phyloP scores from a whole-genome alignment of 2,888 invertebrate species.

The Embidobia sp. region DNA sequence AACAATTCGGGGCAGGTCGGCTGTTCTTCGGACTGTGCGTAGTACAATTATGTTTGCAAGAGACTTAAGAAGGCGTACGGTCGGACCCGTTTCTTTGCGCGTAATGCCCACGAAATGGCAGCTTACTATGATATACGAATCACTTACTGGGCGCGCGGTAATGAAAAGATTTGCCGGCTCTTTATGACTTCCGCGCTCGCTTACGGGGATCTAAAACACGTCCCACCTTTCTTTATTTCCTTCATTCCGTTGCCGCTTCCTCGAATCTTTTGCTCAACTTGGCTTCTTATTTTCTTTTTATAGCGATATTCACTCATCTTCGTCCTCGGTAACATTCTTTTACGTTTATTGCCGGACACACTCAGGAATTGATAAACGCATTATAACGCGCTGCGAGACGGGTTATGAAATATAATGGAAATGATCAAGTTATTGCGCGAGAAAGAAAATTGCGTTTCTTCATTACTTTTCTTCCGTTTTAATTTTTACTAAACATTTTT shows the following conservation, averaged over 20 bases:
- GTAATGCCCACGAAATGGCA: slow-evolving; percentile 77
- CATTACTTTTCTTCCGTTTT: background rate
- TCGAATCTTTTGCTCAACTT: slow-evolving; percentile 33
- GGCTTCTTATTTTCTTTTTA: slow-evolving; percentile 58
- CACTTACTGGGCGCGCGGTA: slow-evolving; percentile 79
- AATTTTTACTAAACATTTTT: too few relatives aligned
- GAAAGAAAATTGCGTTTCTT: slow-evolving; percentile 3
- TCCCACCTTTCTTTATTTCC: slow-evolving; percentile 62
- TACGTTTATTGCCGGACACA: slow-evolving; percentile 40
- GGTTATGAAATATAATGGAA: slow-evolving; percentile 25
- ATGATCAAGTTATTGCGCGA: background rate
- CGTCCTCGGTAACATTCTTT: slow-evolving; percentile 38
- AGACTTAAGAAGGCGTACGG: slow-evolving; percentile 11
- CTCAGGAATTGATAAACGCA: slow-evolving; percentile 45
- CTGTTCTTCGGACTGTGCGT: too few relatives aligned
- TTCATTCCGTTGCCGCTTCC: slow-evolving; percentile 39
- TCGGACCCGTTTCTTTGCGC: slow-evolving; percentile 69
- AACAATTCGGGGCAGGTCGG: too few relatives aligned
- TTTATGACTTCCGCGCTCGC: slow-evolving; percentile 78
- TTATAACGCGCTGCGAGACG: slow-evolving; percentile 19
- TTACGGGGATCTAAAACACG: slow-evolving; percentile 67
- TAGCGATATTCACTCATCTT: slow-evolving; percentile 47
- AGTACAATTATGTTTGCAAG: background rate
- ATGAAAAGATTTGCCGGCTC: slow-evolving; percentile 80
- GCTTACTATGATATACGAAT: slow-evolving; percentile 81